Evolutionary conservation across 2,888 invertebrate genomes (phyloP).

Genomic region (Dryadula phaetusa): DNA sequence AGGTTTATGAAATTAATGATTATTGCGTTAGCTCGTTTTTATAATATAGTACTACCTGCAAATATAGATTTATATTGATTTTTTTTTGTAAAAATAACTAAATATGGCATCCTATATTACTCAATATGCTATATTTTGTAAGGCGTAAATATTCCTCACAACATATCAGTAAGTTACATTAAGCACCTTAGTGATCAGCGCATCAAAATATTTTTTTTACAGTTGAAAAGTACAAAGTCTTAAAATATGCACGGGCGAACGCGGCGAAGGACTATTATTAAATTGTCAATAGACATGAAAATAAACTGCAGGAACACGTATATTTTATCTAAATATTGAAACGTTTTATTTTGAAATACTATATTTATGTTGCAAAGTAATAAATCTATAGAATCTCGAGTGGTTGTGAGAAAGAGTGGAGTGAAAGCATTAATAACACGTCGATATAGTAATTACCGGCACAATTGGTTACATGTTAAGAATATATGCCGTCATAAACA

Average conservation of each 20-base stretch:
- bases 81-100: neutral
- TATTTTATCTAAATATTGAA: neutral
- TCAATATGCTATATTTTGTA: neutral
- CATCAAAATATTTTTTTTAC: neutral
- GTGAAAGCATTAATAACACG: conserved; percentile 69
- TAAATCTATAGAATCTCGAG: conserved; percentile 29
- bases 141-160: neutral
- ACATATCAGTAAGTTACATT: too few species aligned
- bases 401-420: conserved; percentile 51
- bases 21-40: neutral
- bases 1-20: neutral
- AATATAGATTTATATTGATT: neutral
- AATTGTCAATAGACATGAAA: conserved; percentile 1
- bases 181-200: neutral
- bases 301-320: neutral
- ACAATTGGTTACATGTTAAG: conserved; percentile 63
- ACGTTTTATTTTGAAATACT: neutral
- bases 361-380: conserved; percentile 11
- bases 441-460: conserved; percentile 61
- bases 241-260: conserved; percentile 6
- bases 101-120: neutral
- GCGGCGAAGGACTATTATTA: conserved; percentile 9
- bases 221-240: neutral
- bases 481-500: conserved; percentile 61
- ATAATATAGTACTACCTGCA: neutral